phyloP scores from a whole-genome alignment of 2,888 invertebrate genomes.

The Patella caerulea region DNA sequence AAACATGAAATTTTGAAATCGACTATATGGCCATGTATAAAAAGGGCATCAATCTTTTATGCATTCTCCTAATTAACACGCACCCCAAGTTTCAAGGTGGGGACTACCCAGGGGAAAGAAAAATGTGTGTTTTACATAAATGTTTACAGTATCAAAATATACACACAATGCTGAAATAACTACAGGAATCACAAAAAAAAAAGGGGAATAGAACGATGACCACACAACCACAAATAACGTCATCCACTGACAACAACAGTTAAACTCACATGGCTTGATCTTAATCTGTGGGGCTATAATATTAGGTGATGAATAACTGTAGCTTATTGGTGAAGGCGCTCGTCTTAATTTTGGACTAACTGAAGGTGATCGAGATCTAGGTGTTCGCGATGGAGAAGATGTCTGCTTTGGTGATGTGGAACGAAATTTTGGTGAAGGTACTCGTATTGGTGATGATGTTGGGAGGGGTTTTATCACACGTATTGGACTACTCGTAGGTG shows the following conservation, averaged over 20 bases:
- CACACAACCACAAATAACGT: no score
- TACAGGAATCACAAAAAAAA: not conserved
- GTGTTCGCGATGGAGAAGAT: conserved; percentile 43
- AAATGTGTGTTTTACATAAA: no score
- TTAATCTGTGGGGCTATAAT: conserved; percentile 65
- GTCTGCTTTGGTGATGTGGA: conserved; percentile 43
- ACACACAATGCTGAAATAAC: no score
- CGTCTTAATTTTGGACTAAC: conserved; percentile 65
- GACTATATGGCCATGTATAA: no score
- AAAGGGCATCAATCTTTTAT: no score
- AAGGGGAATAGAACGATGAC: not conserved
- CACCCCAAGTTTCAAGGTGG: no score
- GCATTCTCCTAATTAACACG: no score
- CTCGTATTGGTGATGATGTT: conserved; percentile 53
- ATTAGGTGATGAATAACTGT: conserved; percentile 70
- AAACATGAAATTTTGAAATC: no score
- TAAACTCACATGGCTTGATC: conserved; percentile 59
- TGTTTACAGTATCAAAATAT: no score
- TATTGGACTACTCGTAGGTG: conserved; percentile 62
- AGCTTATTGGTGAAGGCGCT: conserved; percentile 68
- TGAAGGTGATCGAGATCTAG: conserved; percentile 55
- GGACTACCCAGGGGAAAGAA: no score
- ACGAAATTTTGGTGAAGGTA: conserved; percentile 51
- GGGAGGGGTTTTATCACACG: conserved; percentile 50
- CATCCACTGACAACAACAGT: not conserved